Evolutionary conservation across 2,797 vertebrate genomes (phyloP).

Genomic region (Mareca strepera): DNA sequence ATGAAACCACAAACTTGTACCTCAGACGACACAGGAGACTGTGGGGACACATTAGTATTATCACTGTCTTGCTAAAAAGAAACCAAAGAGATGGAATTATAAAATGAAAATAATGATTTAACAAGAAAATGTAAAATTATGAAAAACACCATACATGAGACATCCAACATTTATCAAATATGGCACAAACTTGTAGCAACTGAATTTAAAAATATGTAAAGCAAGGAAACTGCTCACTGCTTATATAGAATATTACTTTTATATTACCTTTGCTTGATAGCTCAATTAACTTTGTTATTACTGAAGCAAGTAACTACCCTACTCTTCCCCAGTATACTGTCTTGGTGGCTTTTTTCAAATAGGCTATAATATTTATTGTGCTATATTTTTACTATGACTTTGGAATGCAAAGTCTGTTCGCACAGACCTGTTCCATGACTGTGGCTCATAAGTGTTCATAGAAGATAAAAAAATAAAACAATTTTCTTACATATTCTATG

Average conservation of each 20-base stretch:
- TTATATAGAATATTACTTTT: neutral
- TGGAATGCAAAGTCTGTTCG: neutral
- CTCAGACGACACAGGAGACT: conserved; percentile 84
- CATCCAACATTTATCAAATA: neutral
- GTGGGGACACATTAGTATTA: conserved; percentile 84
- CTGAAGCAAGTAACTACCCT: neutral
- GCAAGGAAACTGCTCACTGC: neutral
- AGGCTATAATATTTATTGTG: neutral
- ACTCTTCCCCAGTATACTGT: neutral
- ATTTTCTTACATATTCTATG: neutral
- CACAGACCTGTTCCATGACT: neutral
- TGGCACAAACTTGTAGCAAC: neutral
- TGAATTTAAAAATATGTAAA: neutral
- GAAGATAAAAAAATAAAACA: neutral
- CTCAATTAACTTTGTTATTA: neutral
- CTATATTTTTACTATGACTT: neutral
- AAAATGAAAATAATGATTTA: conserved; percentile 64
- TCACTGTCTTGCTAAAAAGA: conserved; percentile 85
- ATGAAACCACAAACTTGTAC: conserved; percentile 76
- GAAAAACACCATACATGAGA: neutral
- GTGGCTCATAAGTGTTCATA: neutral
- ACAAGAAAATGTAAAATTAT: conserved; percentile 32
- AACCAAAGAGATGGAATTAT: conserved; percentile 77
- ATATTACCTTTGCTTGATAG: neutral
- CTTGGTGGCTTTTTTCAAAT: neutral